phyloP scores from a whole-genome alignment of 2,888 invertebrate genomes.

The Galeopsomyia nigrocyanea region DNA sequence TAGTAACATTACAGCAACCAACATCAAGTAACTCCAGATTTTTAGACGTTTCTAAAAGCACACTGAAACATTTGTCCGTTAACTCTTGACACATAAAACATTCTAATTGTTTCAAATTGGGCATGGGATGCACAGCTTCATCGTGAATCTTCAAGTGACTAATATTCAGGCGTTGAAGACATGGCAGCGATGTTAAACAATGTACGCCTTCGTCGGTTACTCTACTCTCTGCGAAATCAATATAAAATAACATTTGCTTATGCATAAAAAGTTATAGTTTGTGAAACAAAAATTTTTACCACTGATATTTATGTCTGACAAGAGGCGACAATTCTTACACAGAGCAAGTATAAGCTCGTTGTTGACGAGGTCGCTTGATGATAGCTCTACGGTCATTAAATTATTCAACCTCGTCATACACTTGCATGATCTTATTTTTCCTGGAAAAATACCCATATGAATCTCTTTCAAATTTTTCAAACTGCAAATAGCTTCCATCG shows the following conservation, averaged over 20 bases:
- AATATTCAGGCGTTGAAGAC: constrained; percentile 4
- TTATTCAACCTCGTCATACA: constrained; percentile 13
- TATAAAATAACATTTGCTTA: too few relatives aligned
- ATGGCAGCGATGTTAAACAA: not conserved
- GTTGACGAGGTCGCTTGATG: constrained; percentile 11
- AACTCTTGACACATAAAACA: constrained; percentile 2
- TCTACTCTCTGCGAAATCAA: not conserved
- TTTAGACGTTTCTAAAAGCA: not conserved
- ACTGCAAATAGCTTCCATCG: constrained; percentile 18
- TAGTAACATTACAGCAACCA: constrained; percentile 11
- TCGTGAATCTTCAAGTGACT: constrained; percentile 4
- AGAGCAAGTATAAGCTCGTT: constrained; percentile 16
- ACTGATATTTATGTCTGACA: constrained; percentile 15
- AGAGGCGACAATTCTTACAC: constrained; percentile 2
- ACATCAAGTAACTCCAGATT: not conserved
- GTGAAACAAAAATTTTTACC: constrained; percentile 9
- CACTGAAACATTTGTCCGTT: not conserved
- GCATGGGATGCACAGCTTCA: constrained; percentile 18
- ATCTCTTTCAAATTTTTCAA: constrained; percentile 10
- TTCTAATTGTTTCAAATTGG: constrained; percentile 16
- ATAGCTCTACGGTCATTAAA: constrained; percentile 18
- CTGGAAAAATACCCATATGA: constrained; percentile 21
- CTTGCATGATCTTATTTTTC: constrained; percentile 7
- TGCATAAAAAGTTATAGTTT: too few relatives aligned
- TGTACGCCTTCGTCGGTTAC: constrained; percentile 4